Conservation (phyloP, 2,113 vertebrate genomes). For the Mormoops blainvillei region DNA sequence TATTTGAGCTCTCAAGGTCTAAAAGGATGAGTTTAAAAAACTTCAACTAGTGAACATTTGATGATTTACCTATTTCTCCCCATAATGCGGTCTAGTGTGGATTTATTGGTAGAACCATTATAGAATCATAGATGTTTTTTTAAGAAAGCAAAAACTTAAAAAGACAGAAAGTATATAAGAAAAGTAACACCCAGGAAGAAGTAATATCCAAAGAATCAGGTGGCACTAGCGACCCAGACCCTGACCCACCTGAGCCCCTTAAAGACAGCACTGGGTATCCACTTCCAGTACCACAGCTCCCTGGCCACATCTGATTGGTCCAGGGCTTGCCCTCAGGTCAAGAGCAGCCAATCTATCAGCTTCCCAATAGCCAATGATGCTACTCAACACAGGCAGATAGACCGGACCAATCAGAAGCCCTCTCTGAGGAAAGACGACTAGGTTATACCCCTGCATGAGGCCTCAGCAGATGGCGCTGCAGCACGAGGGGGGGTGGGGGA, state of each 20-base stretch:
- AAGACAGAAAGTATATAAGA: not conserved
- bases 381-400: not conserved
- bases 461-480: fast-evolving
- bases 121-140: not conserved
- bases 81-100: not conserved
- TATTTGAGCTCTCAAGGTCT: not conserved
- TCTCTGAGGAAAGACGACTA: not conserved
- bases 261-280: no score
- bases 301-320: not conserved
- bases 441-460: fast-evolving
- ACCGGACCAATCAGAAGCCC: not conserved
- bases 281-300: fast-evolving
- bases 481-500: no score
- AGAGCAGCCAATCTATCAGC: not conserved
- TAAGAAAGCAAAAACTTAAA: not conserved
- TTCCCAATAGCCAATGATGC: not conserved
- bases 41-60: not conserved
- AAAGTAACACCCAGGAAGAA: not conserved
- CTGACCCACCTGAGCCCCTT: no score
- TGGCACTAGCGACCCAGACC: fast-evolving
- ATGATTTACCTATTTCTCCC: not conserved
- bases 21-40: not conserved
- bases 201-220: fast-evolving
- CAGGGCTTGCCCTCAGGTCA: not conserved
- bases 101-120: not conserved